These are phyloP conservation scores for Chaetodon trifasciatus DNA, from an alignment of 2,797 vertebrate genomes.

Conservation along the genomic window DNA sequence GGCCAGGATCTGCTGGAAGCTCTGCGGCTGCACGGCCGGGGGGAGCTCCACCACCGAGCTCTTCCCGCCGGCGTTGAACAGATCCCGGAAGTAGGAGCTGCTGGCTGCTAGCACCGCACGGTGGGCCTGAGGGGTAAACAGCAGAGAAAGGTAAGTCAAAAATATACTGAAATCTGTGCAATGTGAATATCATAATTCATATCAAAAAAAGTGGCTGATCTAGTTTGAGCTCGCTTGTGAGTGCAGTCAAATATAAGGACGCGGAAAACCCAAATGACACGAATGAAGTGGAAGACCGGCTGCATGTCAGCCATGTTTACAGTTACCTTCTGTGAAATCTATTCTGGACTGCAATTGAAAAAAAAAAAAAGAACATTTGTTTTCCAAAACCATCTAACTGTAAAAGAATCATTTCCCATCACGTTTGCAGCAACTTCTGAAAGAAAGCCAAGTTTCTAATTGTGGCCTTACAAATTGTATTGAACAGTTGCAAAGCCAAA, in stretches of 20 bases:
- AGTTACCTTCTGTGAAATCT: not conserved
- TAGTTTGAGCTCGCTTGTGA: not conserved
- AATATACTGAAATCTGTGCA: not conserved
- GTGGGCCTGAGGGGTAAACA: constrained; percentile 85
- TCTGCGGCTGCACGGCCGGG: constrained; percentile 93
- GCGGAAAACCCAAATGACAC: not conserved
- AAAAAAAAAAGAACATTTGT: not conserved
- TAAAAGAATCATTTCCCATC: not conserved
- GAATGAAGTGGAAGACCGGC: not conserved
- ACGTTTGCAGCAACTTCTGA: not conserved
- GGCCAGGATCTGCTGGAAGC: constrained; percentile 98
- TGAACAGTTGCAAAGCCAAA: not conserved
- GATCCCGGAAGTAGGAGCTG: constrained; percentile 97
- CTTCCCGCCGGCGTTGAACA: constrained; percentile 94
- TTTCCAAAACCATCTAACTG: not conserved
- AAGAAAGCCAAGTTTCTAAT: not conserved
- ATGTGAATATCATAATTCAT: not conserved
- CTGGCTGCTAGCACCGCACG: constrained; percentile 95
- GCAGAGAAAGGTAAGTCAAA: not conserved
- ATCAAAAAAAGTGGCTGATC: not conserved
- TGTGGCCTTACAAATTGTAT: not conserved
- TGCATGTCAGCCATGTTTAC: not conserved
- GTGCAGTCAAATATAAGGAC: not conserved
- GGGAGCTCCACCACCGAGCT: constrained; percentile 95
- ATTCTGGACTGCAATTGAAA: not conserved